phyloP scores from a whole-genome alignment of 2,113 vertebrate genomes.

The Chroicocephalus ridibundus region DNA sequence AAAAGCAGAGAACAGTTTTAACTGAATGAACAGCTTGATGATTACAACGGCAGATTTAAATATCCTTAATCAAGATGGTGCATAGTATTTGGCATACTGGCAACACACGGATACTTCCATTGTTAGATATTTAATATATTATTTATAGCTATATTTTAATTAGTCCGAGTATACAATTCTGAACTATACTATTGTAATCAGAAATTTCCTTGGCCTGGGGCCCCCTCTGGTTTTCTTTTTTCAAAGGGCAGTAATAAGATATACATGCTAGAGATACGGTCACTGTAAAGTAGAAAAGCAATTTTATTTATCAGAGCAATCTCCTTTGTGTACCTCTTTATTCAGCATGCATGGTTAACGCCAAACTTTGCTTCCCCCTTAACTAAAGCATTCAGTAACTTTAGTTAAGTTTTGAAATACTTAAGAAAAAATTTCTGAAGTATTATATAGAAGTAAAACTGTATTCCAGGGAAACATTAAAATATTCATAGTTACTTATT shows the following conservation, averaged over 20 bases:
- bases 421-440: background rate
- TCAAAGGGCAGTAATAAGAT: background rate
- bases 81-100: background rate
- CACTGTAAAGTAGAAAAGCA: background rate
- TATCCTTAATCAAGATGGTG: background rate
- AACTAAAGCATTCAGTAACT: background rate
- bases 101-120: background rate
- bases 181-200: background rate
- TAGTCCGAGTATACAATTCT: background rate
- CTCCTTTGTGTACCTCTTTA: background rate
- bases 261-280: background rate
- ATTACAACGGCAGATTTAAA: background rate
- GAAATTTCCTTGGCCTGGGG: background rate
- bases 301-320: background rate
- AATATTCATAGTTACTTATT: conserved; percentile 12
- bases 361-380: background rate
- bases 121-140: background rate
- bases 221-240: background rate
- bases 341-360: background rate
- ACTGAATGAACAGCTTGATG: background rate
- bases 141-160: background rate
- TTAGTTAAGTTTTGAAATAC: background rate
- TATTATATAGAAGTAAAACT: background rate
- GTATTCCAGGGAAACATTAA: background rate
- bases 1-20: background rate